These are phyloP conservation scores for Leucoraja ocellata DNA, from an alignment of 2,797 vertebrate species.

Conservation along the genomic window DNA sequence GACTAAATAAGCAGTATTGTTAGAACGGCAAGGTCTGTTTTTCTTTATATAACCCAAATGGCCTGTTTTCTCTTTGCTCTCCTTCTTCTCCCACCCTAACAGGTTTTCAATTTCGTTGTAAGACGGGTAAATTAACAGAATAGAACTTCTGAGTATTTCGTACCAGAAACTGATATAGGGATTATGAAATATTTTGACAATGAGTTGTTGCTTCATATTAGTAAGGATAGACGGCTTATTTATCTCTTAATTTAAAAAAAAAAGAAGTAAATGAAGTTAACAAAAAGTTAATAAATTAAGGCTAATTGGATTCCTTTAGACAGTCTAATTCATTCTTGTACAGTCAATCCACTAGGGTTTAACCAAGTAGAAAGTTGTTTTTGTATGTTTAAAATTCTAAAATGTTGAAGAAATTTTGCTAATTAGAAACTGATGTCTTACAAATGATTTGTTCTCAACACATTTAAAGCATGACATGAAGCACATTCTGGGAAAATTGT, in stretches of 20 bases:
- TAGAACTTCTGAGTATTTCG: slow-evolving; percentile 26
- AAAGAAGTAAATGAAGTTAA: background rate
- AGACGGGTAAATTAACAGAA: slow-evolving; percentile 8
- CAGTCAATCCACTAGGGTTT: background rate
- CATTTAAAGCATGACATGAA: slow-evolving; percentile 58
- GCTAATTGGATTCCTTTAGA: slow-evolving; percentile 13
- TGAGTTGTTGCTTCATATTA: background rate
- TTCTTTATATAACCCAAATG: slow-evolving; percentile 39
- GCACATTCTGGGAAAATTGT: slow-evolving; percentile 70
- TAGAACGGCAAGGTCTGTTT: slow-evolving; percentile 35
- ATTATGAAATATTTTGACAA: slow-evolving; percentile 25
- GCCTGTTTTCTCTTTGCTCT: slow-evolving; percentile 30
- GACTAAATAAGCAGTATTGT: slow-evolving; percentile 15
- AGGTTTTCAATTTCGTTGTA: slow-evolving; percentile 24
- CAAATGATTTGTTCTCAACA: slow-evolving; percentile 64
- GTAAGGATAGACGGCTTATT: background rate
- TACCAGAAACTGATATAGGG: slow-evolving; percentile 7
- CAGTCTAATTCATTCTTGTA: slow-evolving; percentile 21
- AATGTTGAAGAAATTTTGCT: slow-evolving; percentile 69
- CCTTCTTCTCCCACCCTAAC: background rate
- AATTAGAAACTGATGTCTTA: slow-evolving; percentile 73
- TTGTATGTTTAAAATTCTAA: slow-evolving; percentile 71
- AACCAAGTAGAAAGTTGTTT: slow-evolving; percentile 70
- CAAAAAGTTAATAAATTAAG: slow-evolving; percentile 20
- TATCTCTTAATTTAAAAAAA: background rate